Percentiles rank a stretch among this genome's conserved stretches.
Conservation (phyloP, 2,113 vertebrate species). For the Alexandromys fortis region DNA sequence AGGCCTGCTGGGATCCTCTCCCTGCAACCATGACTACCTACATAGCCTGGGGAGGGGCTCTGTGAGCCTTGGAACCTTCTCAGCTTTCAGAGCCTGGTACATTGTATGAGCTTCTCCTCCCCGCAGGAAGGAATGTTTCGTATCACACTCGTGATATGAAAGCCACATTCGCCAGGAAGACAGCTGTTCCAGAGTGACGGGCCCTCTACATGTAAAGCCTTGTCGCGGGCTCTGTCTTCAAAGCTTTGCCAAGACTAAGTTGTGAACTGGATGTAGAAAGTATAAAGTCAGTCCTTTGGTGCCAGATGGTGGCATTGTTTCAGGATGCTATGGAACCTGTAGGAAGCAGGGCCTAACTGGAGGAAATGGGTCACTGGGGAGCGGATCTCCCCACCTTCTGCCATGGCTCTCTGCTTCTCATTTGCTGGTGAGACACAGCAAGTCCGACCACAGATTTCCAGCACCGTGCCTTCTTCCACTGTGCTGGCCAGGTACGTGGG, state of each 20-base stretch:
- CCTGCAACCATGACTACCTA: background rate
- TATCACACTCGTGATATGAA: background rate
- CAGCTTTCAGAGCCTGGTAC: background rate
- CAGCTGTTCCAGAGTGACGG: background rate
- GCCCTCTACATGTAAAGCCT: background rate
- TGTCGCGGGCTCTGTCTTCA: background rate
- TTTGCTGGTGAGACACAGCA: background rate
- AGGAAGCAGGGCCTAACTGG: background rate
- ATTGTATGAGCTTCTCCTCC: background rate
- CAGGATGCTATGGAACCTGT: no score
- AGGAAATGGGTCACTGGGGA: background rate
- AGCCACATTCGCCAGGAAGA: background rate
- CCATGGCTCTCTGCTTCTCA: background rate
- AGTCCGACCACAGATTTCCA: no score
- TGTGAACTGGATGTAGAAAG: background rate
- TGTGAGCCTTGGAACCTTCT: background rate
- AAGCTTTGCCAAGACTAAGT: background rate
- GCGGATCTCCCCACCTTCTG: background rate
- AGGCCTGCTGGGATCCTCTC: background rate
- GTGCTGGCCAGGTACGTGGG: rapidly evolving
- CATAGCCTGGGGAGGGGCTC: background rate
- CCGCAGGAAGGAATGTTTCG: background rate
- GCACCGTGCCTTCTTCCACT: background rate
- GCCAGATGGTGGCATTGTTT: background rate
- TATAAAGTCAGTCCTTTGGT: background rate